phyloP scores from a whole-genome alignment of 2,888 invertebrate genomes.

The Halictus quadricinctus region DNA sequence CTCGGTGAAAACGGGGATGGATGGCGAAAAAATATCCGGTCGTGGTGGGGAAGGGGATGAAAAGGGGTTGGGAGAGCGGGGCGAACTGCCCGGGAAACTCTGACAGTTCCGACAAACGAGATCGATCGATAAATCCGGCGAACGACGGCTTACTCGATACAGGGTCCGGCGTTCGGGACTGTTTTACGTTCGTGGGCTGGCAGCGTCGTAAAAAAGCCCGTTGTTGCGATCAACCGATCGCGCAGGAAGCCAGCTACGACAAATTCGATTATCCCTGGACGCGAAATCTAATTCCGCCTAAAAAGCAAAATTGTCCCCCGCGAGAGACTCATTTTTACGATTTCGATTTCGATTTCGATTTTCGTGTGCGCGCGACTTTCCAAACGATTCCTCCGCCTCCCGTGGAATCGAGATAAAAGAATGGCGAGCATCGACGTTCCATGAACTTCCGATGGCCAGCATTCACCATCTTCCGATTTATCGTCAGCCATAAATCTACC shows the following conservation, averaged over 20 bases:
- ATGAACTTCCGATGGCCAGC: background rate
- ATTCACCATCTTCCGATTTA: constrained; percentile 22
- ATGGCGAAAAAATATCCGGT: constrained; percentile 3
- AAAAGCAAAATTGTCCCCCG: background rate
- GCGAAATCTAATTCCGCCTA: background rate
- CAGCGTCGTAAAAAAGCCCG: constrained; percentile 10
- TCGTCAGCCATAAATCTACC: constrained; percentile 42
- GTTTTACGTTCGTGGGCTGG: constrained; percentile 24
- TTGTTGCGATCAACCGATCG: background rate
- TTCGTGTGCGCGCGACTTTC: background rate
- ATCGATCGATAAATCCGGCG: constrained; percentile 36
- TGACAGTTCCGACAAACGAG: constrained; percentile 33
- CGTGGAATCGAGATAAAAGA: constrained; percentile 15
- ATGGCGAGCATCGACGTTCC: background rate
- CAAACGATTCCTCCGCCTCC: background rate
- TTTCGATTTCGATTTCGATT: constrained; percentile 19
- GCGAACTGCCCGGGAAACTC: background rate
- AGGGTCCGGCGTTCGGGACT: background rate
- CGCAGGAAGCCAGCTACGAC: background rate
- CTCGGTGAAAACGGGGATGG: constrained; percentile 16
- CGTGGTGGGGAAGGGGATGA: background rate
- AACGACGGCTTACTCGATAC: constrained; percentile 8
- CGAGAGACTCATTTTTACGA: constrained; percentile 18
- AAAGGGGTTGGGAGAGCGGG: background rate
- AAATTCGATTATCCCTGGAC: constrained; percentile 14